Evolutionary conservation across 2,888 invertebrate genomes (phyloP), one percentile per base, ranked within the genome.

Genomic region (Macrosiphum euphorbiae): DNA sequence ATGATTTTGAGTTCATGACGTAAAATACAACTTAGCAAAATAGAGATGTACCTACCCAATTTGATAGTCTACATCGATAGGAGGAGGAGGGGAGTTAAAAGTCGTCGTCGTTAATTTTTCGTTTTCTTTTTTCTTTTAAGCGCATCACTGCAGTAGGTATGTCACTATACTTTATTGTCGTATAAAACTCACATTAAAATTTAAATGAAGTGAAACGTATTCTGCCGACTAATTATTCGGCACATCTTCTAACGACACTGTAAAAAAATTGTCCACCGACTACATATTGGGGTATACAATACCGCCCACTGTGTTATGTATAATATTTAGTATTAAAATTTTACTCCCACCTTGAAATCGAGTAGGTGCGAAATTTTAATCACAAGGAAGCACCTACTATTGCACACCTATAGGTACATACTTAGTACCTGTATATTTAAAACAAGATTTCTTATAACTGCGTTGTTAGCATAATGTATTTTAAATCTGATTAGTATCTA

Each of bases 1-100:
- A 90, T n/a, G 94, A 94, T 86, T 28, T 90, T 13, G 94, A 94
- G 86, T 87, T 94, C 20, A 78, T 78, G 78, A 35, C 35, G 78
- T 78, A 78, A 35, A 35, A 78, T 41, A 20, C 44, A 44, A 7
- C 8, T 35, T 16, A 78, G 26, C 26, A 58, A 3, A 20, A 35
- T 20, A 35, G 3, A 67, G n/a, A 67, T 26, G 5, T 58, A 58
- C 26, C 26, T 26, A 20, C 8, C 78, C 35, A 78, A 78, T 7
- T n/a, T n/a, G n/a, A 20, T 78, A 20, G 11, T 20, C 2, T 55
- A 13, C n/a, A 16, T 16, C n/a, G n/a, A n/a, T n/a, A n/a, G n/a
- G n/a, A 67, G n/a, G n/a, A 67, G 67, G 20, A 35, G 20, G 26
- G 8, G 26, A 78, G 20, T 35, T 35, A 2, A 78, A 67, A 78